Conservation (phyloP, 2,888 invertebrate species). For the Drymonia ruficornis region DNA sequence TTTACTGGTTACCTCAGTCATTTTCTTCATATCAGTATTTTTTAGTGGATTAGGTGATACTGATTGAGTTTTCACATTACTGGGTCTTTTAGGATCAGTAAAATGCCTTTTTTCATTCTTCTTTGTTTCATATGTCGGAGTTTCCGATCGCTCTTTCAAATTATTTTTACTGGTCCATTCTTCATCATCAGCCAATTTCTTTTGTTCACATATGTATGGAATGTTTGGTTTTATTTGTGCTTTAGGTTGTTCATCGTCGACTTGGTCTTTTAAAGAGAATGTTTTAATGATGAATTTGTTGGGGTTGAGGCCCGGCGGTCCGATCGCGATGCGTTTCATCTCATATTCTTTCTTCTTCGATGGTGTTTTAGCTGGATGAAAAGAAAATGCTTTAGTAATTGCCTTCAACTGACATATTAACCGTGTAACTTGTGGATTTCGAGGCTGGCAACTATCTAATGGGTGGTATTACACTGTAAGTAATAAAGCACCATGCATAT, state of each 20-base stretch:
- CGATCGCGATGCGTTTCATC: conserved; percentile 34
- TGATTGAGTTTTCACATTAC: too few species aligned
- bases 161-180: background rate
- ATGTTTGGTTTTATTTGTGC: background rate
- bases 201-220: too few species aligned
- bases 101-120: too few species aligned
- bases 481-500: background rate
- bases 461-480: background rate
- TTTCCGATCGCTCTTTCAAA: too few species aligned
- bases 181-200: background rate
- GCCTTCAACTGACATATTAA: too few species aligned
- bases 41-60: background rate
- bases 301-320: conserved; percentile 47
- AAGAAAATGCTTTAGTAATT: background rate
- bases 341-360: background rate
- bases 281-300: conserved; percentile 25
- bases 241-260: background rate
- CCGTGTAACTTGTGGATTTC: too few species aligned
- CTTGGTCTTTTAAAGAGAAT: conserved; percentile 15
- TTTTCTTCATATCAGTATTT: conserved; percentile 7
- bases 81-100: too few species aligned
- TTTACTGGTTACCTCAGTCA: too few species aligned
- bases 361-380: conserved; percentile 13
- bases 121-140: too few species aligned
- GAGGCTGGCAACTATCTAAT: too few species aligned